These are phyloP conservation scores for Cryptomyrus ogoouensis DNA, from an alignment of 2,113 vertebrate species.

Conservation along the genomic window DNA sequence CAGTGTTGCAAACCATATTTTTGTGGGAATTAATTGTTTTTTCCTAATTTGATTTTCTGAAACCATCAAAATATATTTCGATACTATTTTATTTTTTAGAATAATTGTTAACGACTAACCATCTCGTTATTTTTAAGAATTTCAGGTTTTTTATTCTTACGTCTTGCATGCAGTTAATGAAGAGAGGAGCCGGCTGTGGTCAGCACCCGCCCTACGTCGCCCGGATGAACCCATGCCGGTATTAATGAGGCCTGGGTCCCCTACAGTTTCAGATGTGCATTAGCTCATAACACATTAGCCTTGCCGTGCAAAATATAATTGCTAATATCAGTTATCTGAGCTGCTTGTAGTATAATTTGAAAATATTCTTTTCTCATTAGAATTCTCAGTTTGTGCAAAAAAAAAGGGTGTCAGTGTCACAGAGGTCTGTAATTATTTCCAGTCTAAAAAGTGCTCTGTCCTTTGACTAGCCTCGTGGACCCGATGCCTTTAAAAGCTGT, in stretches of 20 bases:
- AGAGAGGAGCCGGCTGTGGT: background rate
- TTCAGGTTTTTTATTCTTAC: background rate
- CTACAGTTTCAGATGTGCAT: background rate
- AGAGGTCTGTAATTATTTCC: background rate
- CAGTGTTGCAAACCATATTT: background rate
- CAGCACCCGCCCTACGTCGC: background rate
- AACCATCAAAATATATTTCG: background rate
- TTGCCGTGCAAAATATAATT: background rate
- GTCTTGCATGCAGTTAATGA: background rate
- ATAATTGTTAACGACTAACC: background rate
- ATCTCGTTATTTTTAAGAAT: background rate
- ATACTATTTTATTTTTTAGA: background rate
- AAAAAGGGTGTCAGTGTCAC: background rate
- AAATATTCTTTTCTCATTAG: constrained; percentile 2
- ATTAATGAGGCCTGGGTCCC: constrained; percentile 1
- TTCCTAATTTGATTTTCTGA: background rate
- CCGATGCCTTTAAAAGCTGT: background rate
- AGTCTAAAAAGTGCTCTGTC: background rate
- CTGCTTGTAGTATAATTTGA: background rate
- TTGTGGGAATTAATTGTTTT: background rate
- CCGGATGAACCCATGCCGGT: background rate
- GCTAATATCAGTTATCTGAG: background rate
- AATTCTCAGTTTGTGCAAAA: background rate
- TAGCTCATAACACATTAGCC: background rate
- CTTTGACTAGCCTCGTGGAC: background rate